Percentiles rank a stretch among this genome's conserved stretches.
These are phyloP conservation scores for Standfussiana lucernea DNA, from an alignment of 2,888 invertebrate species.

Conservation along the genomic window DNA sequence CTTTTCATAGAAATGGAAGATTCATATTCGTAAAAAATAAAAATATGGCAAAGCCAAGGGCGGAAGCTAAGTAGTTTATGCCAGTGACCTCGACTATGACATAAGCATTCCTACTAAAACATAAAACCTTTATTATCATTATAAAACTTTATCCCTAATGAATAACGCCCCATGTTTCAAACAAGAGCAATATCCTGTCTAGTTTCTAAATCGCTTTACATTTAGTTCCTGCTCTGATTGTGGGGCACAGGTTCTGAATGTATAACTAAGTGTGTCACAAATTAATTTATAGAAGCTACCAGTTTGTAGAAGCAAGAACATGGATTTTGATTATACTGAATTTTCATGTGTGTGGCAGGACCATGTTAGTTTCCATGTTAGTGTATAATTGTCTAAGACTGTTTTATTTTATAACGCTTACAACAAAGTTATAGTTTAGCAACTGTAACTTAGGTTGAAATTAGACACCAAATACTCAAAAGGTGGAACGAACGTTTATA, in stretches of 20 bases:
- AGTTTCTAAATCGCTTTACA: conserved; percentile 54
- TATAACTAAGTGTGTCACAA: conserved; percentile 55
- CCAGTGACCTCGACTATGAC: background rate
- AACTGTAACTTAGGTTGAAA: no score
- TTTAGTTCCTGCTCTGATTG: conserved; percentile 51
- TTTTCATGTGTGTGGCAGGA: background rate
- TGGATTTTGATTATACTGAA: conserved; percentile 21
- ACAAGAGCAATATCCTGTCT: conserved; percentile 37
- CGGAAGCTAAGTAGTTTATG: background rate
- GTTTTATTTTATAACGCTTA: background rate
- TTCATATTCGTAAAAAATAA: no score
- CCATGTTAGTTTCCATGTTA: background rate
- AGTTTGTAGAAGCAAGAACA: conserved; percentile 32
- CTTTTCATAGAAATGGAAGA: no score
- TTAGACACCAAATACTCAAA: no score
- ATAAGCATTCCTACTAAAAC: background rate
- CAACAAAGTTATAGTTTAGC: no score
- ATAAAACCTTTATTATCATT: conserved; percentile 2
- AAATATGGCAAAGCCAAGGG: rapidly evolving
- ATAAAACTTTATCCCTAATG: conserved; percentile 10
- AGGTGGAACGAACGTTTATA: no score
- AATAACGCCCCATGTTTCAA: conserved; percentile 27
- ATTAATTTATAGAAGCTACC: conserved; percentile 48
- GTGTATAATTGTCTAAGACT: background rate
- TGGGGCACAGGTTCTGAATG: conserved; percentile 47